A percentile compares a stretch with the other conserved stretches of the same genome.
Evolutionary conservation across 2,888 invertebrate genomes (phyloP).

Genomic region (Metellina segmentata): DNA sequence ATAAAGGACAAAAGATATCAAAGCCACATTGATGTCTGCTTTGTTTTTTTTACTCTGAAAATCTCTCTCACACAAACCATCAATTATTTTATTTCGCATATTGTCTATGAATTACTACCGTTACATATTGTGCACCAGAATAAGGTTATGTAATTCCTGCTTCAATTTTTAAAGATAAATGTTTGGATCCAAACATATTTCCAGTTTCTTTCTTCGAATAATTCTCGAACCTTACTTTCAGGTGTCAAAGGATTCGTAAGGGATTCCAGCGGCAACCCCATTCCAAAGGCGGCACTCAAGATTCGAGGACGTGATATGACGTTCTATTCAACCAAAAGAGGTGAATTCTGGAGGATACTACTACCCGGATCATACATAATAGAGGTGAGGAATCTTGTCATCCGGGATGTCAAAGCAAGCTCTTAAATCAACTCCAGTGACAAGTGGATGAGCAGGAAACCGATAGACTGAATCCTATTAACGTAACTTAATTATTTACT

Average conservation of each 20-base stretch:
- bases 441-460: too few relatives aligned
- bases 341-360: constrained; percentile 97
- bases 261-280: constrained; percentile 88
- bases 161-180: too few relatives aligned
- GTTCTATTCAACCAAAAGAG: constrained; percentile 91
- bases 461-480: too few relatives aligned
- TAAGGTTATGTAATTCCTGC: too few relatives aligned
- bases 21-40: too few relatives aligned
- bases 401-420: background rate
- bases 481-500: too few relatives aligned
- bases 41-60: too few relatives aligned
- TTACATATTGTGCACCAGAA: too few relatives aligned
- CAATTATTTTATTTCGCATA: too few relatives aligned
- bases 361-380: constrained; percentile 92
- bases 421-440: background rate
- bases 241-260: constrained; percentile 92
- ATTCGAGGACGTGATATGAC: constrained; percentile 91
- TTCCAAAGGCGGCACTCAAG: constrained; percentile 89
- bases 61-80: too few relatives aligned
- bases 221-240: background rate
- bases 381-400: constrained; percentile 84
- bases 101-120: too few relatives aligned
- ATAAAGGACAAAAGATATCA: too few relatives aligned
- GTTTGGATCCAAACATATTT: background rate
- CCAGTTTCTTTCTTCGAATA: background rate